Evolutionary conservation across 2,888 invertebrate genomes (phyloP).

Genomic region (Dichetophora obliterata): DNA sequence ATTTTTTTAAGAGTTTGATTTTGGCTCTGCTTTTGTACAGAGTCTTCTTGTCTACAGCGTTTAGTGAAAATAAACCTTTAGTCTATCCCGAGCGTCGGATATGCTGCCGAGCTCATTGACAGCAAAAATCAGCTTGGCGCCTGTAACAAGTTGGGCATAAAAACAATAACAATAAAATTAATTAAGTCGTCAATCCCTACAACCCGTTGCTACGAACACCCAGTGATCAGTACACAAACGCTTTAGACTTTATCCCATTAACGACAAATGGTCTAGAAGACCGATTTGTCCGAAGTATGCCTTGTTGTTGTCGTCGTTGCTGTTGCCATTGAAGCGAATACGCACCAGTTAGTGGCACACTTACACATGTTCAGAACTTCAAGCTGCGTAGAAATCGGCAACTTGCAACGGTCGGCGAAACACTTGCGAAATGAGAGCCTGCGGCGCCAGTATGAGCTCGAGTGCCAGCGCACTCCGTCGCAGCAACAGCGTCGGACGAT

Average conservation of each 20-base stretch:
- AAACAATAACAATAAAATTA: background rate
- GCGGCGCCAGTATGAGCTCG: no score
- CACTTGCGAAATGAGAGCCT: background rate
- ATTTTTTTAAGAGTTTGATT: no score
- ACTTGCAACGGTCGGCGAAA: background rate
- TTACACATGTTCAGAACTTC: background rate
- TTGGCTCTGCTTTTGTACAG: no score
- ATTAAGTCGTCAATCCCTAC: background rate
- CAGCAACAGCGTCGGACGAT: slow-evolving; percentile 54
- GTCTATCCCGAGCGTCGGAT: no score
- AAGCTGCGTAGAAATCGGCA: background rate
- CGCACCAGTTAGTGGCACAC: slow-evolving; percentile 6
- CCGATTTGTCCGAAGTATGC: slow-evolving; percentile 22
- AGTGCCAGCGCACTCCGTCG: background rate
- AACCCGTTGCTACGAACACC: background rate
- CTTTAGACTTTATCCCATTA: background rate
- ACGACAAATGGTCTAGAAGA: slow-evolving; percentile 27
- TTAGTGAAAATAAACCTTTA: no score
- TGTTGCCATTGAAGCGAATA: background rate
- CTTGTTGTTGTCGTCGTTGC: background rate
- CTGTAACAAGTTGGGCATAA: background rate
- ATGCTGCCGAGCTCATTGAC: background rate
- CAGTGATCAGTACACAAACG: background rate
- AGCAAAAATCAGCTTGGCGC: background rate
- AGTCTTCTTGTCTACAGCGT: no score